Base-by-base conservation (phyloP, 2,113 vertebrate species). In the Gasterosteus nipponicus region DNA sequence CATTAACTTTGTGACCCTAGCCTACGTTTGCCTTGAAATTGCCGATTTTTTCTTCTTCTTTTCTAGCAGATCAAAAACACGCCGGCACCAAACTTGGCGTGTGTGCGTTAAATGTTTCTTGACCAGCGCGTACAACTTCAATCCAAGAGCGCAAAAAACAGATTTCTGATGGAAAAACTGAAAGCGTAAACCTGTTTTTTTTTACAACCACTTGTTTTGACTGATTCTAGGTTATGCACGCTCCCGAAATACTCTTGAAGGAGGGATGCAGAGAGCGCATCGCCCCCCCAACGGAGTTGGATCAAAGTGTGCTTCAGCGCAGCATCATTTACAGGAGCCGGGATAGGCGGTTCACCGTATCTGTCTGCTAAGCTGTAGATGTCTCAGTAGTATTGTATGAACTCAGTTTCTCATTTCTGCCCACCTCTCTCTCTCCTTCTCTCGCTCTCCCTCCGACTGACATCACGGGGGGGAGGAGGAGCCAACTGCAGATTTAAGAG, bases 371-470 rank as follows among this genome's bases (percentile, higher is more conserved):
- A 93, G 92, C 93, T 93, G 91, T 89, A 73, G 90, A 91, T 89
- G 92, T 93, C 93, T 94, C 93, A 91, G 93, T 94, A 92, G 94
- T 93, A 94, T 93, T 92, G 93, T 88, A 93, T 92, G 92, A 93
- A 93, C 93, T 94, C 92, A 85, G 91, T 91, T 92, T 89, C 91
- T 91, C 88, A 91, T 88, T 85, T 76, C 92, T 91, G 92, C 93
- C 90, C 88, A 92, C 91, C 91, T 91, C 92, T 90, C 93, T 91
- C 80, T 41, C 90, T 26, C 22, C 22, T 26, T 26, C 22, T 85
- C 87, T 88, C 90, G 75, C 91, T 90, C 91, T 90, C 85, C 85
- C 91, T 90, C 78, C 68, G 81, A 82, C 87, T 94, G 94, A 94
- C 94, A 92, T 94, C 92, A 94, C 79, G 83, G 66, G 12, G 62